Evolutionary conservation across 64 coral and sea anemone species (phyloP), one percentile per base, ranked within the genome.

Genomic region (Astreopora myriophthalma): DNA sequence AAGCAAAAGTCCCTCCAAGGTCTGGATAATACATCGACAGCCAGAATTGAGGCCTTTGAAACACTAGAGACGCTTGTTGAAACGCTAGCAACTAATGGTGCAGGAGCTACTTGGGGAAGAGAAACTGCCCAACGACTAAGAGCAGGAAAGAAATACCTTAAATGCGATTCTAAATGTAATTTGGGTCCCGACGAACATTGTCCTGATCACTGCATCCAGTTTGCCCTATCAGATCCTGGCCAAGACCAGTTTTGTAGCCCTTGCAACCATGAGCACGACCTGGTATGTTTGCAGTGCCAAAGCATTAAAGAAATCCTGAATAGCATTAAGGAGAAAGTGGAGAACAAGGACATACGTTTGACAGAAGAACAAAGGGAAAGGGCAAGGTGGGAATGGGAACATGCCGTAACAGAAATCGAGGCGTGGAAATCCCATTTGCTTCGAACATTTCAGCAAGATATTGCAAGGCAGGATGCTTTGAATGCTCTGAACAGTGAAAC

Each of bases 1-100:
- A 89, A 89, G 72, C 87, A 89, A 64, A 89, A 89, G 55, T 89
- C 87, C 8, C 22, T 89, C 2, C 73, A 89, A 13, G 87, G 87
- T 3, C 13, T 89, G 10, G 74, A 89, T n/a, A 89, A 79, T 28
- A 89, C 73, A 1, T 68, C 87, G 5, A 89, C 87, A 2, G 25
- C 87, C 14, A 62, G 60, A 6, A 52, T 22, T 55, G 55, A 89
- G 6, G 85, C 85, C 1, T 87, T 74, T 70, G 46, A 87, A 32
- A 58, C 48, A 19, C 6, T 72, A 57, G 75, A 34, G 31, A 19
- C 10, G 51, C 26, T 93, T 20, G 84, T 93, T 12, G 91, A 80
- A 14, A 69, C 36, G 25, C 61, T 93, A 13, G 60, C 32, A 7
- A 33, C 36, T 28, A 48, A 86, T 12, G 83, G 91, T 29, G 91